These are phyloP conservation scores for Drosophila neotestacea DNA, from an alignment of 2,888 invertebrate genomes.

Conservation along the genomic window DNA sequence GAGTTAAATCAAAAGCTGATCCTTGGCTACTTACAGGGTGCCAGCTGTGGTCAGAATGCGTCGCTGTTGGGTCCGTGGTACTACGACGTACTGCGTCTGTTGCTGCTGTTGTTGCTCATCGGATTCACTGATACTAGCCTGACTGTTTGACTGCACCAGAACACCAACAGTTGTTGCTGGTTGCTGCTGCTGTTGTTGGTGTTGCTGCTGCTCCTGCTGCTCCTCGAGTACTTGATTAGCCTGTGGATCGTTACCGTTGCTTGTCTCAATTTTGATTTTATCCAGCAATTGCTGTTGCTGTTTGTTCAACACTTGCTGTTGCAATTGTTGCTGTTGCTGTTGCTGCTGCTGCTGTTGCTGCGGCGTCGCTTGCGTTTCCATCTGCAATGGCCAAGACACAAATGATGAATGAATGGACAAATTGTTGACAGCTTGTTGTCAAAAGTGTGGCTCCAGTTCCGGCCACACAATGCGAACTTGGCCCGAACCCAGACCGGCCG, in stretches of 20 bases:
- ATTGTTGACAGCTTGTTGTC: conserved; percentile 53
- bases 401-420: conserved; percentile 75
- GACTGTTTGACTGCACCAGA: conserved; percentile 63
- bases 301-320: conserved; percentile 69
- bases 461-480: conserved; percentile 75
- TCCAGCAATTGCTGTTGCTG: conserved; percentile 76
- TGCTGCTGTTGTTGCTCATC: conserved; percentile 57
- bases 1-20: background rate
- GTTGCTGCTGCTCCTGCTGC: conserved; percentile 71
- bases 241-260: conserved; percentile 70
- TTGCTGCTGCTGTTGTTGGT: conserved; percentile 65
- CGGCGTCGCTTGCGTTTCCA: conserved; percentile 83
- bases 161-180: conserved; percentile 64
- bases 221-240: conserved; percentile 54
- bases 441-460: conserved; percentile 82
- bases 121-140: conserved; percentile 42
- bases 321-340: conserved; percentile 69
- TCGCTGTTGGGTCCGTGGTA: conserved; percentile 78
- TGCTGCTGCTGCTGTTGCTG: conserved; percentile 69
- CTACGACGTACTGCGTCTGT: conserved; percentile 54
- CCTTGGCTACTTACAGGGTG: conserved; percentile 79
- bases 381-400: conserved; percentile 81
- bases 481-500: conserved; percentile 44
- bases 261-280: conserved; percentile 80
- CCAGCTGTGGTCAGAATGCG: conserved; percentile 85